Percentiles rank a stretch among this genome's conserved stretches.
Evolutionary conservation across 2,888 invertebrate species (phyloP).

Genomic region (Lypha dubia): DNA sequence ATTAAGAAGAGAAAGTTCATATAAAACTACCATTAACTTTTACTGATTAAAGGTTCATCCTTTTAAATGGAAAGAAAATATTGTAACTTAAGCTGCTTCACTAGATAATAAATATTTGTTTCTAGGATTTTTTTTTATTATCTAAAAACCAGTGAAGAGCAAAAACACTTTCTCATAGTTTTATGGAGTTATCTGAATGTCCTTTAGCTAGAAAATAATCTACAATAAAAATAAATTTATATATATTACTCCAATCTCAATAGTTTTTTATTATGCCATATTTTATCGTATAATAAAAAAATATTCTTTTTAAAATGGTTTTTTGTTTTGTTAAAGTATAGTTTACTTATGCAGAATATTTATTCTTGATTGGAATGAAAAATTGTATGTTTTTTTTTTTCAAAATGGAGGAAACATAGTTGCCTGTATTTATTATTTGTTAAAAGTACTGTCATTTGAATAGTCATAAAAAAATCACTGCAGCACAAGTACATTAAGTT

Average conservation of each 20-base stretch:
- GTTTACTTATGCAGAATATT: too few species aligned
- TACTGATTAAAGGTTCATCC: slow-evolving; percentile 38
- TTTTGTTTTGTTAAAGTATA: too few species aligned
- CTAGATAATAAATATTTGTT: slow-evolving; percentile 29
- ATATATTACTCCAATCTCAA: neutral
- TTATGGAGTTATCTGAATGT: neutral
- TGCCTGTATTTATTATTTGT: too few species aligned
- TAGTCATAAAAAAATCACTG: too few species aligned
- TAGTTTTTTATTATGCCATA: neutral
- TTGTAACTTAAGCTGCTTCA: slow-evolving; percentile 17
- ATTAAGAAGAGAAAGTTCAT: slow-evolving; percentile 11
- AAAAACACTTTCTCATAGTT: neutral
- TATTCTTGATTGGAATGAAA: too few species aligned
- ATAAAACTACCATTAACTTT: slow-evolving; percentile 17
- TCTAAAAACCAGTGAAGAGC: neutral
- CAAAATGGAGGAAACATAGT: too few species aligned
- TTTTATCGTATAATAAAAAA: neutral
- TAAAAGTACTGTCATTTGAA: too few species aligned
- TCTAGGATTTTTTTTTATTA: neutral
- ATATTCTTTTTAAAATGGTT: neutral
- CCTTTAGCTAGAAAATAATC: slow-evolving; percentile 36
- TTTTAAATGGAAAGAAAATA: neutral
- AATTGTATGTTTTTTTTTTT: too few species aligned
- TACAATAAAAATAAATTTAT: slow-evolving; percentile 43
- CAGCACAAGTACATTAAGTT: too few species aligned